Conservation (phyloP, 1,140 invertebrate species). For the Lamellibrachia luymesi region DNA sequence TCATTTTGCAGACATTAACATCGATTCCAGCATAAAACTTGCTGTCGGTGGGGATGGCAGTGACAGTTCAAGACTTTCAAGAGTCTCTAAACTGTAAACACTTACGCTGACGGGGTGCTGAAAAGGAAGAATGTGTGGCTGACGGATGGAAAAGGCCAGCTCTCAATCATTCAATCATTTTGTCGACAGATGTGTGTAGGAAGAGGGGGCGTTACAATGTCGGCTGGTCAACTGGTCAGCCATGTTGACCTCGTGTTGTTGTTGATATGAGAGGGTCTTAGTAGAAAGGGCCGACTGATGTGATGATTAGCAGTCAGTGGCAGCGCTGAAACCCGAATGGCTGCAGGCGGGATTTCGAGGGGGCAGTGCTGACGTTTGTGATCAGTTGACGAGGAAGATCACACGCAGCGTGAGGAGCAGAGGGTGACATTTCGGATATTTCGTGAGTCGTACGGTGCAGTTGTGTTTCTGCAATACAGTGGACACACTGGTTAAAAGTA, state of each 20-base stretch:
- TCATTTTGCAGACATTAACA: neutral
- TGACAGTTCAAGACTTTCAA: neutral
- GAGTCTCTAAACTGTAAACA: neutral
- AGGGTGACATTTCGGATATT: neutral
- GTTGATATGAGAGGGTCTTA: constrained; percentile 4
- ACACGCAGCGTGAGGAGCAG: constrained; percentile 13
- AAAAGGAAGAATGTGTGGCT: neutral
- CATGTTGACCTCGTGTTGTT: neutral
- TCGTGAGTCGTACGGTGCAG: constrained; percentile 7
- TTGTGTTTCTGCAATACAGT: neutral
- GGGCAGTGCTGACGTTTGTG: neutral
- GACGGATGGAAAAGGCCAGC: neutral
- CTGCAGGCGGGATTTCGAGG: neutral
- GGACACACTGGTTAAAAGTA: neutral
- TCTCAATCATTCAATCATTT: neutral
- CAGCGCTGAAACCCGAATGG: neutral
- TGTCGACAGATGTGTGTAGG: neutral
- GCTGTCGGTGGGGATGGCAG: neutral
- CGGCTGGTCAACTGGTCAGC: neutral
- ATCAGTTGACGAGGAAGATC: neutral
- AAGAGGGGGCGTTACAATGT: neutral
- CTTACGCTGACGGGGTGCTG: neutral
- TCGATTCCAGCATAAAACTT: neutral
- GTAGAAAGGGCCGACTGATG: neutral
- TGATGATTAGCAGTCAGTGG: neutral